Evolutionary conservation across 1,140 invertebrate species (phyloP), one percentile per base, ranked within the genome.

Genomic region (Drosophila pachea): DNA sequence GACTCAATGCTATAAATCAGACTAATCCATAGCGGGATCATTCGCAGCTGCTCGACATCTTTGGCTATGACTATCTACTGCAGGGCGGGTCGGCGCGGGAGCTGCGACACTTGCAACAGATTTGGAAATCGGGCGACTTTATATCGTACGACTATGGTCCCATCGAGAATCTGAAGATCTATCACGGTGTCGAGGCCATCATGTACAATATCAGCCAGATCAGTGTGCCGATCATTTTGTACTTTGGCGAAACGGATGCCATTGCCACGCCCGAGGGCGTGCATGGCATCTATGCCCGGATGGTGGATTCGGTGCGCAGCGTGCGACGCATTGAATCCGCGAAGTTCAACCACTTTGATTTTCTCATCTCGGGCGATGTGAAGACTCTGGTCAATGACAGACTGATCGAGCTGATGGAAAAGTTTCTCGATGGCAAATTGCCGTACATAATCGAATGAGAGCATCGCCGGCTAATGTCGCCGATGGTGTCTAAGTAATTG

Each of bases 191-290:
- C 0, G 89, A 73, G 16, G 91, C 93, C 4, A 90, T 91, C 4
- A 56, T 74, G 2, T 95, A 95, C 74, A 82, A 93, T 73, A 66
- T 94, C 0, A 86, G 77, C 4, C 91, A 91, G 22, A 89, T 95
- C 2, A 91, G 79, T 0, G 89, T 92, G 0, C 93, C 94, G 0
- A 91, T 95, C 0, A 92, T 92, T 35, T 78, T 96, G 4, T 94
- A 94, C 86, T 95, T 93, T 74, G 93, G 93, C 5, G 91, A 92
- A 45, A 94, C 93, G 59, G 96, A 97, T 87, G 94, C 92, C 55
- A 84, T 96, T 6, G 93, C 92, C 12, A 90, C 92, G 55, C 89
- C 91, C 5, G 72, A 75, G 2, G 93, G 94, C 74, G 91, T 94
- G 0, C 90, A 91, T 53, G 90, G 88, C 38, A 88, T 94, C 8